Evolutionary conservation across 2,888 invertebrate species (phyloP).

Genomic region (Athalia cordata): DNA sequence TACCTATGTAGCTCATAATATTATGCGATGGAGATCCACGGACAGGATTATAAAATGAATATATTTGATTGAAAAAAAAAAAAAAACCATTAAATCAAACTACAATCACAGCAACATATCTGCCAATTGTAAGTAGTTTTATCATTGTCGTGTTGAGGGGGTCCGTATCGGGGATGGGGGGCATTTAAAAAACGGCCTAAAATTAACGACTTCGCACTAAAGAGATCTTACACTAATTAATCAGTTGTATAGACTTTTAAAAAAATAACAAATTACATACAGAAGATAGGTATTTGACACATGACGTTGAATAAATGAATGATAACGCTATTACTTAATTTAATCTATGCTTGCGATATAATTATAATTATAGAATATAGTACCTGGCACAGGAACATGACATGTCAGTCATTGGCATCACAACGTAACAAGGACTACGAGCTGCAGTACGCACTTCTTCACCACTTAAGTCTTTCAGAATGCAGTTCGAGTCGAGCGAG

Average conservation of each 20-base stretch:
- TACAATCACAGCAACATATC: constrained; percentile 27
- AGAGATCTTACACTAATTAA: constrained; percentile 66
- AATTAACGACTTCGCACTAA: constrained; percentile 54
- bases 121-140: constrained; percentile 38
- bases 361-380: constrained; percentile 61
- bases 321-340: constrained; percentile 57
- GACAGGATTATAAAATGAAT: constrained; percentile 36
- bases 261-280: constrained; percentile 73
- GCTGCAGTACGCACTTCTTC: constrained; percentile 66
- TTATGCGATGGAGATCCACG: constrained; percentile 45
- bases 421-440: constrained; percentile 73
- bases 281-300: constrained; percentile 67
- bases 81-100: constrained; percentile 30
- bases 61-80: not conserved
- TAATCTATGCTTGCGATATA: constrained; percentile 42
- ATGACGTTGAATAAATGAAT: constrained; percentile 65
- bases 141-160: constrained; percentile 20
- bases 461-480: constrained; percentile 42
- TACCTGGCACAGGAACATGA: constrained; percentile 74
- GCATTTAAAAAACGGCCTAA: constrained; percentile 43
- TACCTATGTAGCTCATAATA: constrained; percentile 42
- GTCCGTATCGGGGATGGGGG: not conserved
- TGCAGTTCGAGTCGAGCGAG: constrained; percentile 55
- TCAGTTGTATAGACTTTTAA: constrained; percentile 72
- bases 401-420: constrained; percentile 73